Conservation (phyloP, 2,888 invertebrate genomes). For the Gastrophysa polygoni region DNA sequence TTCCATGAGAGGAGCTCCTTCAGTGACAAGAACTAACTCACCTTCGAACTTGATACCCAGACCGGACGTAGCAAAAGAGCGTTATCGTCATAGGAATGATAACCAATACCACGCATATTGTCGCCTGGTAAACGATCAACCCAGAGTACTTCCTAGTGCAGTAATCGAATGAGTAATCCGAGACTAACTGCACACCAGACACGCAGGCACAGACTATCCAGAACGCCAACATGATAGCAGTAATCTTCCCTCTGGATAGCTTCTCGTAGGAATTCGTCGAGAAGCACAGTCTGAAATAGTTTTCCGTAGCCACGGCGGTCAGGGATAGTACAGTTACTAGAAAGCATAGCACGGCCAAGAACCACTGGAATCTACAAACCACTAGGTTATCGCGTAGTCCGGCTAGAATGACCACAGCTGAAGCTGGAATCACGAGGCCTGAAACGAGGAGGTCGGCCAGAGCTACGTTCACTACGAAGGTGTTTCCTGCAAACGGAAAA, state of each 20-base stretch:
- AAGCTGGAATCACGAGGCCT: conserved; percentile 70
- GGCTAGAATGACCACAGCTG: conserved; percentile 72
- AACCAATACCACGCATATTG: conserved; percentile 65
- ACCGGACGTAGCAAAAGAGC: conserved; percentile 61
- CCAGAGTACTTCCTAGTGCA: conserved; percentile 65
- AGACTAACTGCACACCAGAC: conserved; percentile 67
- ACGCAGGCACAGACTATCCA: conserved; percentile 65
- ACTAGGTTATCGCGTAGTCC: conserved; percentile 62
- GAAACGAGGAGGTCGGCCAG: conserved; percentile 75
- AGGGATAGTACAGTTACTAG: conserved; percentile 69
- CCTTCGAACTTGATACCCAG: conserved; percentile 60
- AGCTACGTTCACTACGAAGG: conserved; percentile 73
- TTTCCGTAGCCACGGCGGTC: conserved; percentile 69
- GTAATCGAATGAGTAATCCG: conserved; percentile 71
- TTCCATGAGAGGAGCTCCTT: too few relatives aligned
- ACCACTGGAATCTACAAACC: conserved; percentile 72
- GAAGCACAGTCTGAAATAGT: conserved; percentile 68
- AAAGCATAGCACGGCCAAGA: conserved; percentile 69
- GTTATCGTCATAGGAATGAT: conserved; percentile 65
- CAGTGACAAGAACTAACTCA: conserved; percentile 20
- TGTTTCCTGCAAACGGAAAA: conserved; percentile 63
- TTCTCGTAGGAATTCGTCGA: conserved; percentile 61
- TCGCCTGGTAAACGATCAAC: conserved; percentile 63
- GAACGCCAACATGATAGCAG: conserved; percentile 61
- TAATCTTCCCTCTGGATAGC: conserved; percentile 61